Evolutionary conservation across 2,888 invertebrate genomes (phyloP).

Genomic region (Plebejus anna): DNA sequence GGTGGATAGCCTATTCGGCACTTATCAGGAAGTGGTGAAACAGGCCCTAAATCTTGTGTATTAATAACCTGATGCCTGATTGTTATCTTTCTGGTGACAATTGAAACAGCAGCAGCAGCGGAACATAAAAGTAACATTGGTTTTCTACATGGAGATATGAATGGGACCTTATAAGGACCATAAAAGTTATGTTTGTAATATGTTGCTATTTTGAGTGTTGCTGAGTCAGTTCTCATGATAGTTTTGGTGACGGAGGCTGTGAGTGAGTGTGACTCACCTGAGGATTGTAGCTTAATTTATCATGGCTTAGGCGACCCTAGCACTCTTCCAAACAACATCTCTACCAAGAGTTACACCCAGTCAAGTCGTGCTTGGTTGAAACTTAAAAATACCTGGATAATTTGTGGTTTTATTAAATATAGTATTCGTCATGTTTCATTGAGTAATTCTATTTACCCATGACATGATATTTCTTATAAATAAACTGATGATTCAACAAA

Average conservation of each 20-base stretch:
- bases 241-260: slow-evolving; percentile 11
- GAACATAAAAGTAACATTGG: neutral
- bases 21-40: too few relatives aligned
- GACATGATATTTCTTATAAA: neutral
- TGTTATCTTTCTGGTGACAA: neutral
- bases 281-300: neutral
- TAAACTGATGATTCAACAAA: neutral
- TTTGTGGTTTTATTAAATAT: neutral
- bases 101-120: neutral
- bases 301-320: too few relatives aligned
- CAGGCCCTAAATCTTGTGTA: neutral
- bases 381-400: neutral
- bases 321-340: neutral
- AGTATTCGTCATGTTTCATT: neutral
- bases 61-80: neutral
- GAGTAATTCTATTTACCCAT: neutral
- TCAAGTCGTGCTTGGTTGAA: neutral
- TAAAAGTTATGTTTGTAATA: neutral
- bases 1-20: too few relatives aligned
- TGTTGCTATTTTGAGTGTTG: neutral
- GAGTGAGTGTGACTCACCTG: slow-evolving; percentile 11
- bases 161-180: neutral
- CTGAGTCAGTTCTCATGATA: slow-evolving; percentile 13
- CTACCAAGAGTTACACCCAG: too few relatives aligned
- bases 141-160: neutral